Evolutionary conservation across 2,797 vertebrate genomes (phyloP), one percentile per base, ranked within the genome.

Genomic region (Pseudochirops cupreus): DNA sequence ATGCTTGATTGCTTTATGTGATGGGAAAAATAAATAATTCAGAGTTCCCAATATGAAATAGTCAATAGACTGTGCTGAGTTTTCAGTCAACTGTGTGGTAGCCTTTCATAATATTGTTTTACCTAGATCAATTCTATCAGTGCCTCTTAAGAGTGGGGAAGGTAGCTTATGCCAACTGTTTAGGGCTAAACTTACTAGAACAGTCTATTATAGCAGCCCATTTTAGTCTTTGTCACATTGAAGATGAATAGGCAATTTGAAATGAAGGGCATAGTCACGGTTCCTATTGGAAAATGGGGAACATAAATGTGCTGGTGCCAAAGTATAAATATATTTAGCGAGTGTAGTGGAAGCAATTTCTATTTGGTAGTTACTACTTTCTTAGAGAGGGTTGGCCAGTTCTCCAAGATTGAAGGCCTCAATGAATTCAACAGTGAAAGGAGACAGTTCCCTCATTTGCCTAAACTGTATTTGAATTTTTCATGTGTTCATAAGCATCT

Each of bases 351-450:
- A 96, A 93, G 96, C 96, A 95, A 91, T 94, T 97, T 97, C 97
- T 97, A 97, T 97, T 96, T 97, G 94, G 97, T 97, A 97, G 95
- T 97, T 96, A 97, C 92, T 92, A 92, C 91, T 97, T 97, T 97
- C 96, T 97, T 96, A 91, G 93, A 55, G 52, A 97, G 94, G 58
- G 56, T 94, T 95, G 96, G 82, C 95, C 93, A 97, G 21, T 92
- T 96, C 92, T 93, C 67, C 94, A 26, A 95, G 94, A 96, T 94
- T 56, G 91, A 74, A 56, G 59, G 93, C 89, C 46, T 97, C 62
- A 93, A 26, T 91, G 89, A 95, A 95, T 11, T 91, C 96, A 97
- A 97, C 57, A 82, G 94, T 59, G 33, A 95, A 92, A 97, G 94
- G 91, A 94, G 74, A 90, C 1, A 13, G 82, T 95, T 97, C 87